phyloP scores from a whole-genome alignment of 2,113 vertebrate species.

The Potamarius usumacintae region DNA sequence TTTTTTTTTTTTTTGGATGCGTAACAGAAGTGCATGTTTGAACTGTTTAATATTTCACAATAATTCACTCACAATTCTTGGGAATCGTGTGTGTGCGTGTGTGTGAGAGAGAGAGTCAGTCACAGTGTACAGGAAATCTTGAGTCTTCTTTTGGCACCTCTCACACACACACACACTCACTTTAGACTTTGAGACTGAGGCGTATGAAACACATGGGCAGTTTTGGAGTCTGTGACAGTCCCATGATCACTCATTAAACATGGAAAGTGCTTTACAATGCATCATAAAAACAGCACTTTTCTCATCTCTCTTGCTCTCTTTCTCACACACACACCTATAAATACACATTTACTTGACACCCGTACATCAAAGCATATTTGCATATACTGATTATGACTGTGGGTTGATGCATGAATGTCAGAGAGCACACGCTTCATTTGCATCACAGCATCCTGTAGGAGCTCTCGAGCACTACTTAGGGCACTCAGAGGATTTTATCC shows the following conservation, averaged over 20 bases:
- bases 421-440: neutral
- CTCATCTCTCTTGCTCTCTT: neutral
- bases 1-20: too few species aligned
- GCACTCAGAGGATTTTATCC: neutral
- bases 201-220: neutral
- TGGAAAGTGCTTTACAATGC: neutral
- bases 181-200: neutral
- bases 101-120: neutral
- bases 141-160: neutral
- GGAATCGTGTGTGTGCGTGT: neutral
- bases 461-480: neutral
- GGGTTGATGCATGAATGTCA: neutral
- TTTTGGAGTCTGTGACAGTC: neutral
- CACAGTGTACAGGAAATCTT: neutral
- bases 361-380: too few species aligned
- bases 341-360: neutral
- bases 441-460: neutral
- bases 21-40: too few species aligned
- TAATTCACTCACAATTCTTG: neutral
- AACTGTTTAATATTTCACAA: neutral
- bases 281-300: neutral
- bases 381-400: too few species aligned
- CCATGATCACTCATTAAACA: neutral
- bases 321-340: neutral
- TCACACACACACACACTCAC: neutral